phyloP scores from a whole-genome alignment of 2,797 vertebrate species.

The Eremophila alpestris region DNA sequence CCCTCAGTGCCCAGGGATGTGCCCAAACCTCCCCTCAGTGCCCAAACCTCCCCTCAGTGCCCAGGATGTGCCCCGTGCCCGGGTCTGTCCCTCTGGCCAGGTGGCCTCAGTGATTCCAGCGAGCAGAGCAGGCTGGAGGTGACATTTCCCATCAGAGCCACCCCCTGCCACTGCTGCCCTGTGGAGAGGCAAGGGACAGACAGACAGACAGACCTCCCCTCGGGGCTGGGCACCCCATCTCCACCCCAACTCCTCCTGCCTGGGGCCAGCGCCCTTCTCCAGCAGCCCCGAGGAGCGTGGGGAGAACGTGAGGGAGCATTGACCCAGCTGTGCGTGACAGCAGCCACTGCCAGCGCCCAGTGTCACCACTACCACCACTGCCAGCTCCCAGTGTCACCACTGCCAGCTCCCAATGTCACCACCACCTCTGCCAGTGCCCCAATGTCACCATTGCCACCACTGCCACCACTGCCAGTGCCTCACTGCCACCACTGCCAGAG shows the following conservation, averaged over 20 bases:
- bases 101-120: rapidly evolving
- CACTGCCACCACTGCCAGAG: too few relatives aligned
- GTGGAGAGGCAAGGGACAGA: background rate
- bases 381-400: background rate
- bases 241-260: background rate
- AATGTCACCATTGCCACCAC: too few relatives aligned
- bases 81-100: background rate
- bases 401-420: background rate
- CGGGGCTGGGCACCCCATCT: background rate
- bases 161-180: rapidly evolving
- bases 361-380: background rate
- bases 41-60: background rate
- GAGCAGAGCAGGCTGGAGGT: background rate
- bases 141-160: background rate
- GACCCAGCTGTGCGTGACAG: rapidly evolving
- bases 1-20: background rate
- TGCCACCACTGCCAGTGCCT: too few relatives aligned
- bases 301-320: background rate
- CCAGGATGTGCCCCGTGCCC: background rate
- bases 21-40: background rate
- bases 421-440: too few relatives aligned
- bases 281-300: rapidly evolving
- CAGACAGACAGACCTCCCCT: background rate
- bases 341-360: background rate
- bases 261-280: background rate